Base-by-base conservation (phyloP, 2,113 vertebrate species). In the Lepisosteus oculatus region DNA sequence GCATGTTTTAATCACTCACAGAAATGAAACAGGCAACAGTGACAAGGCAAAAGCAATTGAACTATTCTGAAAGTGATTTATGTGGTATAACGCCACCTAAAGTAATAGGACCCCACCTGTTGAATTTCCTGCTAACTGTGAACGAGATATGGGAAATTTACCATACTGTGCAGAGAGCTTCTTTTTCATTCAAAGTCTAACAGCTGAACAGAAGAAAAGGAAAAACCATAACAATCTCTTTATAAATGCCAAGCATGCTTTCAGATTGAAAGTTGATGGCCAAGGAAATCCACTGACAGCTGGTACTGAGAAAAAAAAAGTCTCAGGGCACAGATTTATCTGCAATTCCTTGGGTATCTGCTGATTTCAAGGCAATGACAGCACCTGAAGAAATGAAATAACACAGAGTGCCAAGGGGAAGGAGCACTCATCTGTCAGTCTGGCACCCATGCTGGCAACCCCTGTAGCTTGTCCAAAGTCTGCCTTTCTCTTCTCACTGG, bases 301-400 rank as follows among this genome's bases (percentile, higher is more conserved):
- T 66, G 65, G 43, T n/a, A 14, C 6, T 29, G 66, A 17, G 6
- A 15, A 66, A 68, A 47, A 47, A 55, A 41, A 7, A 29, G 66
- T 17, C 66, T 68, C 7, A 8, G 44, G n/a, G 66, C 66, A 54
- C n/a, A 68, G 45, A 54, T 55, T 68, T 55, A 68, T 68, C 45
- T 29, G 66, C 45, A 15, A 54, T 68, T 68, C 45, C 66, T 29
- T 47, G 55, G 15, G 45, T 55, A 9, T 54, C 66, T 12, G 66
- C 66, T 61, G 0, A n/a, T 8, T 55, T 45, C 67, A 73, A 80
- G 69, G 75, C 67, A 76, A 73, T 68, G 15, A 43, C 45, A 45
- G 72, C 43, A 54, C 2, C 51, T 55, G 45, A 45, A 55, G 41
- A 65, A 43, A 13, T n/a, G 4, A 43, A 56, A 47, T 13, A 51